A percentile compares a stretch with the other conserved stretches of the same genome.
Conservation (phyloP, 2,113 vertebrate species). For the Trinectes maculatus region DNA sequence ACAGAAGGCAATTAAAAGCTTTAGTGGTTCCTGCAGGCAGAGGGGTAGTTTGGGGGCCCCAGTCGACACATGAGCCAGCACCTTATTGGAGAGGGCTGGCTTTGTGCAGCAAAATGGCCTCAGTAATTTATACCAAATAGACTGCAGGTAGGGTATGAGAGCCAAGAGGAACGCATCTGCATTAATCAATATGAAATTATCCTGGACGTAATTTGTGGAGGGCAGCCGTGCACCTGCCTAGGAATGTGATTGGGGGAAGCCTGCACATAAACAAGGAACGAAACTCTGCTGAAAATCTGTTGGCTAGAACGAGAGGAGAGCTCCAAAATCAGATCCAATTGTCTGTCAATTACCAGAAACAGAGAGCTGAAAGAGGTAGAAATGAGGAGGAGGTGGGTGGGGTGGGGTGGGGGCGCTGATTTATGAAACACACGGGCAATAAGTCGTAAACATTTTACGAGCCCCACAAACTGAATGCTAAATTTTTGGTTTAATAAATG, state of each 20-base stretch:
- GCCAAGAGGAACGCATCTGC: constrained; percentile 86
- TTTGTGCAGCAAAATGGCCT: constrained; percentile 91
- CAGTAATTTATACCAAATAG: constrained; percentile 92
- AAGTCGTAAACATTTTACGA: neutral
- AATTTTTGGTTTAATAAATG: constrained; percentile 4
- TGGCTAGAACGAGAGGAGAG: constrained; percentile 23
- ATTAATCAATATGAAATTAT: constrained; percentile 87
- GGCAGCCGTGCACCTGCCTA: constrained; percentile 79
- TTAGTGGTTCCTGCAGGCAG: constrained; percentile 98
- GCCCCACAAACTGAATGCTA: neutral
- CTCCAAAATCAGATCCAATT: constrained; percentile 51
- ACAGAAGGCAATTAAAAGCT: constrained; percentile 99
- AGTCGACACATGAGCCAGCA: constrained; percentile 95
- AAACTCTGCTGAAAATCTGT: constrained; percentile 52
- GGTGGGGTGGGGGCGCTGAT: too few species aligned
- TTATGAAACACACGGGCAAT: constrained; percentile 14
- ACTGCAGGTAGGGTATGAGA: constrained; percentile 87
- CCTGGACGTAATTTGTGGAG: constrained; percentile 79
- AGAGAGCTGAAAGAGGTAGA: constrained; percentile 7
- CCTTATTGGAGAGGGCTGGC: constrained; percentile 90
- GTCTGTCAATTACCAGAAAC: constrained; percentile 33
- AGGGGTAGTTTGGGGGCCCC: constrained; percentile 95
- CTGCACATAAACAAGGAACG: constrained; percentile 70
- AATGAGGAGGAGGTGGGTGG: constrained; percentile 26
- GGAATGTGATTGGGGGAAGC: constrained; percentile 69